Evolutionary conservation across 2,113 vertebrate genomes (phyloP), one percentile per base, ranked within the genome.

Genomic region (Melanerpes aurifrons): DNA sequence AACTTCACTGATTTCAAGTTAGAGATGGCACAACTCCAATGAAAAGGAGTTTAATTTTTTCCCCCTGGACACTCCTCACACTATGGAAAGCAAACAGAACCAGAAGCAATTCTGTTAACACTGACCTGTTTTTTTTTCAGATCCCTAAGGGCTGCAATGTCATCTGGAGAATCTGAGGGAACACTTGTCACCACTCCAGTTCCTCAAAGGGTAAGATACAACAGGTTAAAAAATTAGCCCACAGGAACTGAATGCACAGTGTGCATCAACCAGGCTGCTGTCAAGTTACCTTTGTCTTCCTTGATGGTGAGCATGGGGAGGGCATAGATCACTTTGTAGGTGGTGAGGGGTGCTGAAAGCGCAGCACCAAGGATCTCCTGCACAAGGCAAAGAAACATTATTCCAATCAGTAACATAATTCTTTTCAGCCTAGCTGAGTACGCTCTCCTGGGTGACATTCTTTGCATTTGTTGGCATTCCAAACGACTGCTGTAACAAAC

Each of bases 291-390:
- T 99, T 99, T 99, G 87, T 99, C 99, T 87, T 99, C 99, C 95
- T 99, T 99, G 96, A 99, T 99, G 54, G 99, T 99, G 78, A 99
- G 98, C 99, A 99, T 99, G 37, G 99, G 99, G 72, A 99, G 98
- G 73, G 98, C 98, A 5, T 99, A 99, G 18, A 99, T 98, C 66
- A 98, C 97, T 85, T 98, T 98, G 91, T 99, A 99, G 72, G 97
- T 87, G 1, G 98, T 98, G 69, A 99, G 96, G 31, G 99, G 99
- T 16, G 99, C 99, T 13, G 96, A 98, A 76, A 99, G 96, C 0
- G 98, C 98, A 91, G 98, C 98, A 2, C 99, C 99, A 5, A 99
- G 98, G 32, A 99, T 98, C 81, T 99, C 99, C 99, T 99, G 54
- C 7, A 62, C 47, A 82, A 85, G 56, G 90, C 81, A 95, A 82